These are phyloP conservation scores for Notodonta ziczac DNA, from an alignment of 2,888 invertebrate genomes.

Conservation along the genomic window DNA sequence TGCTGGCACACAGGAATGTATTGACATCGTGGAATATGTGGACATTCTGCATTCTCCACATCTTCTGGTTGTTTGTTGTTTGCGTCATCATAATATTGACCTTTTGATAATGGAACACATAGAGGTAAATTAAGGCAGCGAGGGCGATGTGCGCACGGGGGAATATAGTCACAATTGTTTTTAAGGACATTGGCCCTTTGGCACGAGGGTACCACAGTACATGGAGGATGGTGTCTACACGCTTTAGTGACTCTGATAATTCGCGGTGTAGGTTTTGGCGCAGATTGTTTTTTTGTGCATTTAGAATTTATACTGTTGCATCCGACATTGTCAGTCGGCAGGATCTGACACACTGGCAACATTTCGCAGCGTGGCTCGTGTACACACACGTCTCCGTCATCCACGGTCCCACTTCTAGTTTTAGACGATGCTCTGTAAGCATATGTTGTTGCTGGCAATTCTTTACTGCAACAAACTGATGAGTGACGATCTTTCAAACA, in stretches of 20 bases:
- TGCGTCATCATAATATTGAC: conserved; percentile 55
- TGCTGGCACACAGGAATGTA: conserved; percentile 52
- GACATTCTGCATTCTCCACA: conserved; percentile 43
- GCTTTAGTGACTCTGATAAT: conserved; percentile 72
- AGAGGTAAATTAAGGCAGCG: conserved; percentile 74
- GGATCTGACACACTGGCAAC: conserved; percentile 68
- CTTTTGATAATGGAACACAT: conserved; percentile 67
- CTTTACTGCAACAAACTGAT: conserved; percentile 40
- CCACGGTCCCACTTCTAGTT: conserved; percentile 31
- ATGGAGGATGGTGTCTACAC: conserved; percentile 75
- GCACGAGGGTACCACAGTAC: conserved; percentile 75
- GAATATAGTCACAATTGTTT: conserved; percentile 70
- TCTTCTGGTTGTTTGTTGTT: conserved; percentile 44
- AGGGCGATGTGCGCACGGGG: conserved; percentile 72
- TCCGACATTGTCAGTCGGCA: conserved; percentile 52
- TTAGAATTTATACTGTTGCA: conserved; percentile 40
- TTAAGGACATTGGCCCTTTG: conserved; percentile 67
- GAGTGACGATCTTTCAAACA: conserved; percentile 43
- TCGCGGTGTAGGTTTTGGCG: conserved; percentile 49
- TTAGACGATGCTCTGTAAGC: conserved; percentile 42
- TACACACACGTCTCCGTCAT: conserved; percentile 50
- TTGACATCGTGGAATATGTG: conserved; percentile 49
- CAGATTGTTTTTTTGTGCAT: conserved; percentile 40
- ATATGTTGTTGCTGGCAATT: conserved; percentile 42
- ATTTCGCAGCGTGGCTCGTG: conserved; percentile 70